Conservation (phyloP, 2,113 vertebrate species). For the Otus sunia region DNA sequence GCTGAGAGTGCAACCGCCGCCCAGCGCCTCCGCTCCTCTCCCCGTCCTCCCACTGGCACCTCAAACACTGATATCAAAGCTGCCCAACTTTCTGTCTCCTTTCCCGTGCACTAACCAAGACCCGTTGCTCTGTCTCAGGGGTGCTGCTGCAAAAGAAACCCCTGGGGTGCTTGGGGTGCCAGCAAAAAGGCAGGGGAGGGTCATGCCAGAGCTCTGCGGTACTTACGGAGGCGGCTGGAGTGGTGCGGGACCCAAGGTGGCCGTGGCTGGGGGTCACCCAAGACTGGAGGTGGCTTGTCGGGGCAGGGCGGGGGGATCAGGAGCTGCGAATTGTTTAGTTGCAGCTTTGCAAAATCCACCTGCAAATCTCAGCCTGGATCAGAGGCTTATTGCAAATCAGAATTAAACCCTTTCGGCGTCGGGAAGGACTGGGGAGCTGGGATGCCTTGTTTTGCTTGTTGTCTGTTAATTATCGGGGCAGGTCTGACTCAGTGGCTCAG, state of each 20-base stretch:
- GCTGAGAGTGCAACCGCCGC: not conserved
- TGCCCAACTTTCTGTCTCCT: not conserved
- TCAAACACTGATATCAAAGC: not conserved
- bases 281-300: accelerated
- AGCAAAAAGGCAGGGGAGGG: not conserved
- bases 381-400: constrained; percentile 47
- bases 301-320: not conserved
- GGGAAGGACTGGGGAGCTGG: not conserved
- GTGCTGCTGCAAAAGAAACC: not conserved
- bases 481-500: not conserved
- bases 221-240: constrained; percentile 7
- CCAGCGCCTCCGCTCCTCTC: not conserved
- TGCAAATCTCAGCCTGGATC: constrained; percentile 57
- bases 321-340: not conserved
- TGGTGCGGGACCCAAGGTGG: not conserved
- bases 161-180: not conserved
- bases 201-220: not conserved
- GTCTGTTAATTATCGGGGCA: not conserved
- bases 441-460: not conserved
- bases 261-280: not conserved
- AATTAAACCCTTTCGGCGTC: constrained; percentile 36
- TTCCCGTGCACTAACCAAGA: not conserved
- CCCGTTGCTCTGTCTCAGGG: accelerated
- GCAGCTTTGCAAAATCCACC: constrained; percentile 60
- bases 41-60: accelerated